phyloP scores from a whole-genome alignment of 2,113 vertebrate genomes.

The Marcusenius ussheri region DNA sequence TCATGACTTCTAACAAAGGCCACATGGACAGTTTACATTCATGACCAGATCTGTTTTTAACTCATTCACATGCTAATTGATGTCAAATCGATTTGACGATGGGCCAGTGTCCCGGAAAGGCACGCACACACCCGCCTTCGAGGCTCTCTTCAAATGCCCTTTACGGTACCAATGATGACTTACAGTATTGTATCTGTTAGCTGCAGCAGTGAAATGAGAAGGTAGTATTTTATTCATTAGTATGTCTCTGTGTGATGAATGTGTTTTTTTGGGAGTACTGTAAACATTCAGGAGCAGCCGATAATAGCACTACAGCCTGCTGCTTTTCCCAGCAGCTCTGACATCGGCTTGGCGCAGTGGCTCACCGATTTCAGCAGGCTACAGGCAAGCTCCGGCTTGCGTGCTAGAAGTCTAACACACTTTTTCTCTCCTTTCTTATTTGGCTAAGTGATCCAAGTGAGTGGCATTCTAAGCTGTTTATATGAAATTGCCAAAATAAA shows the following conservation, averaged over 20 bases:
- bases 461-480: not conserved
- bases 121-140: not conserved
- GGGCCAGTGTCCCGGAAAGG: not conserved
- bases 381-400: slow-evolving; percentile 19
- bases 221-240: not conserved
- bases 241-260: not conserved
- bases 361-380: slow-evolving; percentile 42
- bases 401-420: not conserved
- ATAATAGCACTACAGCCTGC: slow-evolving; percentile 20
- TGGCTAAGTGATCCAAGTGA: not conserved
- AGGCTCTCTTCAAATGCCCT: not conserved
- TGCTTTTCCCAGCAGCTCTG: slow-evolving; percentile 49
- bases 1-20: slow-evolving; percentile 20
- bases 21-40: slow-evolving; percentile 6
- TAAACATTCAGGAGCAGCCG: not conserved
- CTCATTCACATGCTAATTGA: slow-evolving; percentile 46
- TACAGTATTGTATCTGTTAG: not conserved
- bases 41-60: not conserved
- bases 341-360: slow-evolving; percentile 47
- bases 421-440: not conserved
- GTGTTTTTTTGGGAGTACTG: not conserved
- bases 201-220: not conserved
- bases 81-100: slow-evolving; percentile 15
- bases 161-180: not conserved
- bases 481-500: not conserved